phyloP scores from a whole-genome alignment of 2,797 vertebrate species.

The Spea hammondii region DNA sequence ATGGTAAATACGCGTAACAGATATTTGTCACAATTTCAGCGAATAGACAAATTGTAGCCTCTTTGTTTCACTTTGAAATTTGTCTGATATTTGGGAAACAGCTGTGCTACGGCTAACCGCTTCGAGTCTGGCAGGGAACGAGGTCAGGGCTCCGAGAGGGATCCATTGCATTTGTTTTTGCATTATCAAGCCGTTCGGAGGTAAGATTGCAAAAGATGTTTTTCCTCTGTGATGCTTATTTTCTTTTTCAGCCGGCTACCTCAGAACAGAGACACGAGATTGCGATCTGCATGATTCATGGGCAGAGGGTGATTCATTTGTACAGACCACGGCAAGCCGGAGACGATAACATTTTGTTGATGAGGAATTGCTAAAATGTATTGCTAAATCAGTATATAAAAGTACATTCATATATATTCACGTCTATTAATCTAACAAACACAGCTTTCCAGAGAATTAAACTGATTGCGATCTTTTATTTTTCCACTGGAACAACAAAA shows the following conservation, averaged over 20 bases:
- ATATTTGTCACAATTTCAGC: not conserved
- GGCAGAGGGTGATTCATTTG: constrained; percentile 18
- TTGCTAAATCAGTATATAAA: too few relatives aligned
- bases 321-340: not conserved
- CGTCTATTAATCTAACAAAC: too few relatives aligned
- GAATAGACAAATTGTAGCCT: constrained; percentile 8
- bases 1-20: too few relatives aligned
- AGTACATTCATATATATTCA: too few relatives aligned
- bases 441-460: too few relatives aligned
- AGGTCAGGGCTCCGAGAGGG: constrained; percentile 27
- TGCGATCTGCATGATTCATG: constrained; percentile 18
- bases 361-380: not conserved
- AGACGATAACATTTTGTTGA: constrained; percentile 5
- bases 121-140: constrained; percentile 18
- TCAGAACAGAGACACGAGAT: constrained; percentile 6
- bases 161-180: constrained; percentile 37
- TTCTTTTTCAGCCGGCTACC: constrained; percentile 13
- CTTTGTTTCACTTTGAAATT: not conserved
- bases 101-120: not conserved
- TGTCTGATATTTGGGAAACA: constrained; percentile 7
- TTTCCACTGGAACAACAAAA: too few relatives aligned
- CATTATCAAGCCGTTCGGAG: constrained; percentile 14
- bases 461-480: too few relatives aligned
- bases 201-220: constrained; percentile 43
- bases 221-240: constrained; percentile 21